A percentile compares a stretch with the other conserved stretches of the same genome.
phyloP scores from a whole-genome alignment of 2,888 invertebrate species.

The Seladonia tumulorum region DNA sequence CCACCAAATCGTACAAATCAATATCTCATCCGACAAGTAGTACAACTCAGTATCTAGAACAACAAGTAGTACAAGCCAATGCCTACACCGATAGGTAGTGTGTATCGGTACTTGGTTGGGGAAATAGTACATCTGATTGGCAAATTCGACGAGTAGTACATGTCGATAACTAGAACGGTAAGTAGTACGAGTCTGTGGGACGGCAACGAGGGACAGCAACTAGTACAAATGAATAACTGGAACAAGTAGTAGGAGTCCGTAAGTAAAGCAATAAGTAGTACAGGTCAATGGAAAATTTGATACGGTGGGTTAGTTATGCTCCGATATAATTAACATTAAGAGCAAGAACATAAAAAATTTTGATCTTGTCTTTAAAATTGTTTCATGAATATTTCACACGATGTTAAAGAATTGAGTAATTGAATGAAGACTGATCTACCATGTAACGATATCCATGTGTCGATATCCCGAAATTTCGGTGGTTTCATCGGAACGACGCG shows the following conservation, averaged over 20 bases:
- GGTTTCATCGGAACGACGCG: background rate
- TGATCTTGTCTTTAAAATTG: background rate
- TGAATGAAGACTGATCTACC: background rate
- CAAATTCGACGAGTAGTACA: background rate
- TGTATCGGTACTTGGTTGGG: no score
- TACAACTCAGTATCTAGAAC: background rate
- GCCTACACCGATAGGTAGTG: background rate
- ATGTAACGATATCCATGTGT: background rate
- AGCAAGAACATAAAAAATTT: background rate
- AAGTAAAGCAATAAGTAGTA: background rate
- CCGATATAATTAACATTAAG: no score
- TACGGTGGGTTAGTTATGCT: background rate
- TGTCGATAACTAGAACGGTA: no score
- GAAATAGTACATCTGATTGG: background rate
- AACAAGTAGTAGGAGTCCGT: no score
- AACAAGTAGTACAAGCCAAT: background rate
- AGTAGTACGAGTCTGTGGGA: background rate
- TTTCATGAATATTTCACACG: background rate
- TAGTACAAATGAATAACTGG: no score
- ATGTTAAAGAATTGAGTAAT: background rate
- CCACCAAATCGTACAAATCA: background rate
- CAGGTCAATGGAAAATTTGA: background rate
- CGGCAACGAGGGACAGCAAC: background rate
- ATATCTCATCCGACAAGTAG: background rate
- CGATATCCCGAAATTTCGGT: background rate